Base-by-base conservation (phyloP, 92 coral and sea anemone species). In the Siderastrea siderea region DNA sequence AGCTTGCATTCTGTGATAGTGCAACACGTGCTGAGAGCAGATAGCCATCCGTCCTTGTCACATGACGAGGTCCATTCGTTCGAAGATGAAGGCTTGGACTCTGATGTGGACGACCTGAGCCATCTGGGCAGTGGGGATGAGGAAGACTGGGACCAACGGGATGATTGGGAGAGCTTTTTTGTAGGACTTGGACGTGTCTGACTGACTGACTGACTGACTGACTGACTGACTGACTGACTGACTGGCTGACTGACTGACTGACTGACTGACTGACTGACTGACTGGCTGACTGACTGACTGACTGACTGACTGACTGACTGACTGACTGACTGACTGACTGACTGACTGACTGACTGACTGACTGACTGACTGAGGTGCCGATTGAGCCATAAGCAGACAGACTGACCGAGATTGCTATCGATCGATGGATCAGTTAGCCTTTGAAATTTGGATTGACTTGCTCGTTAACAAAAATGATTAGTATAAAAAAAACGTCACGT, bases 91-190 rank as follows among this genome's bases (percentile, higher is more conserved):
- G 96, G 93, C 26, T 1, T 48, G 57, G 93, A 90, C 69, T 86
- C 89, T 14, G 96, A 93, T 74, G 79, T 82, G 8, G 93, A 90
- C 68, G 93, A 90, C 75, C 52, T 93, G 47, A 89, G 92, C 73
- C 58, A 71, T 63, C 77, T 89, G 12, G 95, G 76, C 7, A 83
- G 88, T 47, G 95, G 84, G 12, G 87, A 82, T 15, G 91, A 85
- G 66, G 68, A 9, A 47, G 76, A 85, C 67, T 74, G 43, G 49
- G 87, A 73, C 74, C 17, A 63, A 14, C 71, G 54, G 14, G 87
- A 73, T 63, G 73, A 70, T 10, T 83, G 80, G 80, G 51, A 61
- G 13, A 47, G 51, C 13, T 71, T 59, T 49, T 83, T 83, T 61
- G 49, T 74, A 19, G 11, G 46, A 19, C 80, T 84, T 81, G 48